Conservation (phyloP, 2,113 vertebrate genomes). For the Menidia beryllina region DNA sequence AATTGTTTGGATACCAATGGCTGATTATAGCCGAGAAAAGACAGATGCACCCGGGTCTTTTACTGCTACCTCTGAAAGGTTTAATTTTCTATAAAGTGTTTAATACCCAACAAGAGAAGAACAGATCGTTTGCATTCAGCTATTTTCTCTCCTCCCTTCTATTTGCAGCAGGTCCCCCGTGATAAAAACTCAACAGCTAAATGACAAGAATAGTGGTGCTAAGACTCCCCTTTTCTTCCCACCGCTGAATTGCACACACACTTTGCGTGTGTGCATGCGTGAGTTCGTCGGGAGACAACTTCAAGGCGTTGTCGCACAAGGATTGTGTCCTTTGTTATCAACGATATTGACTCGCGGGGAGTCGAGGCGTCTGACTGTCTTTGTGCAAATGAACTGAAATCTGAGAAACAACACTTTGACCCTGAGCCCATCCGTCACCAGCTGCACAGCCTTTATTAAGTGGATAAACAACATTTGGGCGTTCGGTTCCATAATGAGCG, state of each 20-base stretch:
- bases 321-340: slow-evolving; percentile 91
- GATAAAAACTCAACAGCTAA: slow-evolving; percentile 68
- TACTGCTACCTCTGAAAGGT: slow-evolving; percentile 78
- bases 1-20: slow-evolving; percentile 82
- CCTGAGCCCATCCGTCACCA: slow-evolving; percentile 81
- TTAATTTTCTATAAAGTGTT: slow-evolving; percentile 82
- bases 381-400: slow-evolving; percentile 96
- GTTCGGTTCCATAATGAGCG: slow-evolving; percentile 40
- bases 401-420: slow-evolving; percentile 93
- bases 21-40: slow-evolving; percentile 78
- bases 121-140: slow-evolving; percentile 66
- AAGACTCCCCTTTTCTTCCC: slow-evolving; percentile 47
- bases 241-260: slow-evolving; percentile 22
- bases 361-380: slow-evolving; percentile 95
- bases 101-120: slow-evolving; percentile 74
- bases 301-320: slow-evolving; percentile 83
- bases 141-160: slow-evolving; percentile 53
- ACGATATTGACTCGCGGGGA: slow-evolving; percentile 94
- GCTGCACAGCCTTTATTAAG: slow-evolving; percentile 56
- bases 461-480: slow-evolving; percentile 55
- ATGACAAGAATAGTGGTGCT: slow-evolving; percentile 48
- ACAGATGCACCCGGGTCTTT: slow-evolving; percentile 78
- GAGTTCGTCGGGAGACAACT: slow-evolving; percentile 71
- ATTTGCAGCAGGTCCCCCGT: slow-evolving; percentile 65
- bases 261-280: slow-evolving; percentile 37